Evolutionary conservation across 2,888 invertebrate genomes (phyloP).

Genomic region (Drosophila rellima): DNA sequence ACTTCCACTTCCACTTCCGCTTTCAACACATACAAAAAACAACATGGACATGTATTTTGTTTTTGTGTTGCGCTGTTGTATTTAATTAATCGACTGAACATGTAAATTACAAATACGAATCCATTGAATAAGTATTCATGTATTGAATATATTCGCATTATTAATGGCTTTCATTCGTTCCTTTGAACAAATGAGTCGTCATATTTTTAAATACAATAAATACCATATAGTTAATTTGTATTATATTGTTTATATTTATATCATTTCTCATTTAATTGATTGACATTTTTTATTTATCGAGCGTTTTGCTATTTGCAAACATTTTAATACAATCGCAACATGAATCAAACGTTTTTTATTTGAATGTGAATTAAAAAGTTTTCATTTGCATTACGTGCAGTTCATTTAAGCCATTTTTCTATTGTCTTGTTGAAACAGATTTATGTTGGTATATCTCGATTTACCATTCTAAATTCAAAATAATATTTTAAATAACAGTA

Average conservation of each 20-base stretch:
- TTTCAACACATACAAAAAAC: slow-evolving; percentile 6
- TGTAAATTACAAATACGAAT: slow-evolving; percentile 23
- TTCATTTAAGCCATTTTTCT: slow-evolving; percentile 5
- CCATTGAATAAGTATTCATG: slow-evolving; percentile 31
- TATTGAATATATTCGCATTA: slow-evolving; percentile 34
- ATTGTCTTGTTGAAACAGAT: neutral
- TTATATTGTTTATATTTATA: slow-evolving; percentile 27
- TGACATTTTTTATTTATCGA: slow-evolving; percentile 34
- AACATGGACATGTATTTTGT: slow-evolving; percentile 4
- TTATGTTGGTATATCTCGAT: neutral
- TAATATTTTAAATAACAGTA: neutral
- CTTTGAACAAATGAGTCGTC: slow-evolving; percentile 40
- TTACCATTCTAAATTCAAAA: neutral
- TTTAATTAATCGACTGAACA: slow-evolving; percentile 49
- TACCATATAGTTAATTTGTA: slow-evolving; percentile 50
- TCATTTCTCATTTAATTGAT: slow-evolving; percentile 32
- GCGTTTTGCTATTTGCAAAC: slow-evolving; percentile 13
- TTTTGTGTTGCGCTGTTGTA: slow-evolving; percentile 13
- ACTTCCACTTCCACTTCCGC: slow-evolving; percentile 16
- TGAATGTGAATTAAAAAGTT: slow-evolving; percentile 26
- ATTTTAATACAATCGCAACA: slow-evolving; percentile 38
- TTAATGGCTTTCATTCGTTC: slow-evolving; percentile 32
- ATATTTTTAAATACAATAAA: slow-evolving; percentile 29
- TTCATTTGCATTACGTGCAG: slow-evolving; percentile 3
- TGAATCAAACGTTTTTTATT: slow-evolving; percentile 28